Conservation (phyloP, 1,140 invertebrate species). For the Drosophila orosa region DNA sequence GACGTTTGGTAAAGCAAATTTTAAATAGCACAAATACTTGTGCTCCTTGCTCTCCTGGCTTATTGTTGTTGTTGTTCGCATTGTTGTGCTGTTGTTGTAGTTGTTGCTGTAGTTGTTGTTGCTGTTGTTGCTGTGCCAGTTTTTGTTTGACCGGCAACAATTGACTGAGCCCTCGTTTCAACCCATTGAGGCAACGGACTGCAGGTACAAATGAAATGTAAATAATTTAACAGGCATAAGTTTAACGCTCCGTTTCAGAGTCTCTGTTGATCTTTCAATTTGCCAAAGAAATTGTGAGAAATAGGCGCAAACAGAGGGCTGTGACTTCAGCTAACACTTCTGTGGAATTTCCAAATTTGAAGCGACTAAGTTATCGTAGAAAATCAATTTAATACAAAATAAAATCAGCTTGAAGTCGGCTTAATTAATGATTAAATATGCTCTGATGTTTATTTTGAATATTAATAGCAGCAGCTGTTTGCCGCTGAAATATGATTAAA, state of each 20-base stretch:
- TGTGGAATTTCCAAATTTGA: neutral
- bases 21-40: conserved; percentile 75
- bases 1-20: conserved; percentile 74
- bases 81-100: conserved; percentile 17
- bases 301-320: conserved; percentile 1
- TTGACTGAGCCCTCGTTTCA: conserved; percentile 53
- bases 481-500: conserved; percentile 58
- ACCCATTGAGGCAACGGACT: conserved; percentile 48
- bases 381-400: conserved; percentile 30
- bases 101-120: conserved; percentile 20
- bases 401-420: conserved; percentile 23
- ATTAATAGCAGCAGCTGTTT: conserved; percentile 34
- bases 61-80: conserved; percentile 31
- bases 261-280: conserved; percentile 47
- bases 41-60: conserved; percentile 32
- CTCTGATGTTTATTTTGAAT: conserved; percentile 37
- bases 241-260: conserved; percentile 23
- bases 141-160: conserved; percentile 75
- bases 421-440: conserved; percentile 33
- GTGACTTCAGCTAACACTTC: neutral
- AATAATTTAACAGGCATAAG: conserved; percentile 50
- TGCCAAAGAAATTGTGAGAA: conserved; percentile 26
- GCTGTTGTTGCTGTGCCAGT: conserved; percentile 60
- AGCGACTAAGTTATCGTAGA: neutral
- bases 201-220: conserved; percentile 55